Evolutionary conservation across 2,888 invertebrate species (phyloP), one percentile per base, ranked within the genome.

Genomic region (Aphodius sticticus): DNA sequence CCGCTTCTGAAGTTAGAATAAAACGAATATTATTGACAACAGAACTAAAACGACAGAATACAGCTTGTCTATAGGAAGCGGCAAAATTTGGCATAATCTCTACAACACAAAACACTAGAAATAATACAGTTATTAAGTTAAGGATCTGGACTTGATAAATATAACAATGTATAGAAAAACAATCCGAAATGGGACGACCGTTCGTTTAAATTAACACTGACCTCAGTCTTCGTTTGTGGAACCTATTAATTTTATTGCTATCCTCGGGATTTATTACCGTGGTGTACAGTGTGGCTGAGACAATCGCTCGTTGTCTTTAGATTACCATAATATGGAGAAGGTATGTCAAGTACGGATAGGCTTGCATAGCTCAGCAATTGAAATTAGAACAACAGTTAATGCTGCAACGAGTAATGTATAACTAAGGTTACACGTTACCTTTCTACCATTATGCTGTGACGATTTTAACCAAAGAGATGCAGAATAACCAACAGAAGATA

Each of bases 321-420:
- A 53, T 53, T 53, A 53, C 53, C 53, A 53, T 53, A 53, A 53
- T 53, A 53, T 53, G 53, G 53, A 53, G 53, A 53, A 53, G 53
- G 53, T 9, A 53, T 53, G 53, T 53, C 26, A 53, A 53, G 53
- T 7, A 53, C 53, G 53, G 7, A 53, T 7, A 53, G 53, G 53
- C 12, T 12, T 53, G 53, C 53, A 53, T 53, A 53, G 53, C 12
- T 53, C 53, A 53, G 53, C 53, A 53, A 53, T 53, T 53, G 53
- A 53, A 53, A 53, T 53, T 53, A 53, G 53, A 53, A 53, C 53
- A 53, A 53, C 53, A 12, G 53, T 53, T 53, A 53, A 53, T 12
- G 53, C 12, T 53, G 7, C 53, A 53, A 53, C 53, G 7, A 9
- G 53, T 53, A 53, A 53, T 53, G 53, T 53, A 53, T 53, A 53